A percentile compares a stretch with the other conserved stretches of the same genome.
phyloP scores from a whole-genome alignment of 2,113 vertebrate species.

The Onychostruthus taczanowskii region DNA sequence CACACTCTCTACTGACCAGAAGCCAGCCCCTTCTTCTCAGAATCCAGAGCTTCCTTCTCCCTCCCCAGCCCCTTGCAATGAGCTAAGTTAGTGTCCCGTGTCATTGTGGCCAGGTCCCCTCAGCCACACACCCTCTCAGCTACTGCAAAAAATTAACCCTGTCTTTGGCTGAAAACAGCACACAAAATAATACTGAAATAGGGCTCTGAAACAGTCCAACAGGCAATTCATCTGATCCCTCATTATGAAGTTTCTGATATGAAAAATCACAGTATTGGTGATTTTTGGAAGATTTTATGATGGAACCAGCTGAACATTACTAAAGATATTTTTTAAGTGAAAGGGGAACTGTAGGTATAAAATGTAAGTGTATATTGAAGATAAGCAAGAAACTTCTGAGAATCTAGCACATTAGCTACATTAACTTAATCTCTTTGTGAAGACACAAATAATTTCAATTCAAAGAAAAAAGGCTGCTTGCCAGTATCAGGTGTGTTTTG shows the following conservation, averaged over 20 bases:
- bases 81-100: background rate
- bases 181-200: background rate
- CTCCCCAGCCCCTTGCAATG: background rate
- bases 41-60: background rate
- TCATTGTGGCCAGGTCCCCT: background rate
- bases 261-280: background rate
- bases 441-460: background rate
- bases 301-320: accelerated
- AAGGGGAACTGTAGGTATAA: background rate
- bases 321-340: background rate
- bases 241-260: background rate
- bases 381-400: background rate
- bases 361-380: background rate
- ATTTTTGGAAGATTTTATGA: background rate
- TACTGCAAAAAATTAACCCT: background rate
- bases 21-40: background rate
- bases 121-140: background rate
- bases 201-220: background rate
- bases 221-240: background rate
- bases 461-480: background rate
- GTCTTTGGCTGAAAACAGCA: background rate
- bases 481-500: background rate
- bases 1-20: background rate
- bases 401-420: background rate
- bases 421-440: background rate